Conservation (phyloP, 2,797 vertebrate genomes). For the Craterocephalus amniculus region DNA sequence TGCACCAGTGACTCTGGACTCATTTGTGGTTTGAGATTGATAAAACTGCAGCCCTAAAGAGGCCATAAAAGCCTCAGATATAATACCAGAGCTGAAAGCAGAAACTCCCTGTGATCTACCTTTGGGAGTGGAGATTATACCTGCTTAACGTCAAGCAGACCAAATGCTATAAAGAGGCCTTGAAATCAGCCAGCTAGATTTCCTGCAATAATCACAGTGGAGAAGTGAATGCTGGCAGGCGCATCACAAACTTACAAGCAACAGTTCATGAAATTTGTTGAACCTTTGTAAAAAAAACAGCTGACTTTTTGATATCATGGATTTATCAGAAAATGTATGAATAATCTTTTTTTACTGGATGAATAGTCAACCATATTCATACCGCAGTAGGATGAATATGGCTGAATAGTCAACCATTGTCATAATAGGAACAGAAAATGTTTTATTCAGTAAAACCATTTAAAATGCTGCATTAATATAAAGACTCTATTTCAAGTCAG, state of each 20-base stretch:
- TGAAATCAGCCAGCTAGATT: slow-evolving; percentile 66
- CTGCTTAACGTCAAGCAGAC: slow-evolving; percentile 73
- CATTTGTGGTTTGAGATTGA: slow-evolving; percentile 52
- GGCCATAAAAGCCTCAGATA: slow-evolving; percentile 63
- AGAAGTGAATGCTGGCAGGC: slow-evolving; percentile 55
- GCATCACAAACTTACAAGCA: slow-evolving; percentile 4
- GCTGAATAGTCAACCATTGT: slow-evolving; percentile 30
- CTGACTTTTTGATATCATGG: slow-evolving; percentile 17
- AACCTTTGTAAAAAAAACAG: slow-evolving; percentile 24
- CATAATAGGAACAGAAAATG: slow-evolving; percentile 15
- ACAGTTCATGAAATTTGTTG: slow-evolving; percentile 28
- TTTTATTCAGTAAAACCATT: slow-evolving; percentile 17
- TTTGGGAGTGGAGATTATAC: slow-evolving; percentile 77
- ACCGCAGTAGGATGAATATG: no score
- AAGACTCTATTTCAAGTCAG: no score
- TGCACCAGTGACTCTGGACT: slow-evolving; percentile 62
- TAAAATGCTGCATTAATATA: no score
- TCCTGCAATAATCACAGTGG: slow-evolving; percentile 51
- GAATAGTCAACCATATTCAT: slow-evolving; percentile 25
- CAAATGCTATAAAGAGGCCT: slow-evolving; percentile 66
- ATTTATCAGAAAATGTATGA: slow-evolving; percentile 31
- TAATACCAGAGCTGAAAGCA: slow-evolving; percentile 65
- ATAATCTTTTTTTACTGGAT: slow-evolving; percentile 30
- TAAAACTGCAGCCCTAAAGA: slow-evolving; percentile 58
- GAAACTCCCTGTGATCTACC: slow-evolving; percentile 71